phyloP scores from a whole-genome alignment of 2,888 invertebrate species.

The Horisme vitalbata region DNA sequence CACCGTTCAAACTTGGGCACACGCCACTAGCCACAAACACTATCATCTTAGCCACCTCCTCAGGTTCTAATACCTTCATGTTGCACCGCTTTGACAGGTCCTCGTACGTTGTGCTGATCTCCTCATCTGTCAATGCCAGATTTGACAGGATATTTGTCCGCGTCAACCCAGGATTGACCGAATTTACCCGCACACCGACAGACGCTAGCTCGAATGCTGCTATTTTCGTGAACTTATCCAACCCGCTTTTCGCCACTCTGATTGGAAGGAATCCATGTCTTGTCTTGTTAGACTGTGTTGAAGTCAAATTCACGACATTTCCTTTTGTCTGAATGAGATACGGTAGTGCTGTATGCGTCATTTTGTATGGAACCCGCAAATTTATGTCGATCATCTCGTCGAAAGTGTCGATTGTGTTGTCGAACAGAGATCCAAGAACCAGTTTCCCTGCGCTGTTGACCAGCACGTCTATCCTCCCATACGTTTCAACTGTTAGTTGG shows the following conservation, averaged over 20 bases:
- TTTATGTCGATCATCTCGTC: slow-evolving; percentile 93
- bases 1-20: slow-evolving; percentile 53
- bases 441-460: slow-evolving; percentile 91
- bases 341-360: slow-evolving; percentile 91
- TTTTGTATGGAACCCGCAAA: slow-evolving; percentile 86
- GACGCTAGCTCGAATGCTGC: slow-evolving; percentile 49
- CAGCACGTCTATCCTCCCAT: slow-evolving; percentile 87
- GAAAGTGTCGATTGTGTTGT: slow-evolving; percentile 90
- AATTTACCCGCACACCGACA: slow-evolving; percentile 50
- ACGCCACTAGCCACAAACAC: slow-evolving; percentile 51
- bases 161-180: slow-evolving; percentile 47
- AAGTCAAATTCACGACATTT: slow-evolving; percentile 93
- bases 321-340: slow-evolving; percentile 89
- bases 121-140: slow-evolving; percentile 42
- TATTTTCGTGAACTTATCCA: slow-evolving; percentile 47
- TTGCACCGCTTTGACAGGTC: slow-evolving; percentile 28
- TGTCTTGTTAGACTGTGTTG: slow-evolving; percentile 86
- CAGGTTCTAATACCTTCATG: slow-evolving; percentile 46
- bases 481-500: slow-evolving; percentile 84
- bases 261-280: slow-evolving; percentile 50
- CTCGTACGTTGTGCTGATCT: slow-evolving; percentile 36
- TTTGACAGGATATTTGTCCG: slow-evolving; percentile 46
- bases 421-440: slow-evolving; percentile 87
- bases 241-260: slow-evolving; percentile 44
- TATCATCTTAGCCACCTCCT: slow-evolving; percentile 55